Evolutionary conservation across 2,888 invertebrate species (phyloP).

Genomic region (Parochlus steinenii): DNA sequence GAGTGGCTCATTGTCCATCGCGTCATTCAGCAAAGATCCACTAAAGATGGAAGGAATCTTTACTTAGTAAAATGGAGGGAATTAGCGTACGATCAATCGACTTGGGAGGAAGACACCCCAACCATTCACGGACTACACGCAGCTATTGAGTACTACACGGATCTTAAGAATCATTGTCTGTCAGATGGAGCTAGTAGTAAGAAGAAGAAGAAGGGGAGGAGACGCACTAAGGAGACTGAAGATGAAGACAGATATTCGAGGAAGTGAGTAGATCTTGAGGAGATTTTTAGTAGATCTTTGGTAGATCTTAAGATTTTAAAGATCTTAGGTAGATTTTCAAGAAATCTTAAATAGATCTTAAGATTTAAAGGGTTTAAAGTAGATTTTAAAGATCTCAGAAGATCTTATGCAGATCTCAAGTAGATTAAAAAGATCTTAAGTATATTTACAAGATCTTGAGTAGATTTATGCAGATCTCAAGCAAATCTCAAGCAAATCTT

Average conservation of each 20-base stretch:
- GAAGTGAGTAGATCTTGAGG: conserved; percentile 45
- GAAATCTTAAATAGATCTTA: too few relatives aligned
- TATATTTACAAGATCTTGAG: too few relatives aligned
- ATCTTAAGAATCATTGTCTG: conserved; percentile 55
- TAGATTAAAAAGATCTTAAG: too few relatives aligned
- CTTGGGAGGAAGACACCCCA: conserved; percentile 91
- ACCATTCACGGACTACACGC: conserved; percentile 75
- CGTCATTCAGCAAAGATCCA: conserved; percentile 83
- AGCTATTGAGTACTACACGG: conserved; percentile 83
- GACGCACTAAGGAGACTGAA: conserved; percentile 45
- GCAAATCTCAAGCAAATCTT: too few relatives aligned
- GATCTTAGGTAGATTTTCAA: too few relatives aligned
- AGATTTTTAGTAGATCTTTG: conserved; percentile 47
- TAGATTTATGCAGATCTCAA: too few relatives aligned
- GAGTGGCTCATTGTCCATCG: conserved; percentile 96
- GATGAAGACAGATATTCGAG: conserved; percentile 56
- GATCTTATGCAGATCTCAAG: too few relatives aligned
- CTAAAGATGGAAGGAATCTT: conserved; percentile 65
- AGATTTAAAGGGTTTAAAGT: too few relatives aligned
- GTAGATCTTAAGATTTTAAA: too few relatives aligned
- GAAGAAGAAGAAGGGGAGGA: conserved; percentile 64
- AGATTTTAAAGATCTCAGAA: too few relatives aligned
- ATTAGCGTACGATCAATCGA: conserved; percentile 88
- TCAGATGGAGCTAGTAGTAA: conserved; percentile 47
- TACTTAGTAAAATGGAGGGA: conserved; percentile 98